These are phyloP conservation scores for Phenganax marumi DNA, from an alignment of 92 coral and sea anemone species.

Conservation along the genomic window DNA sequence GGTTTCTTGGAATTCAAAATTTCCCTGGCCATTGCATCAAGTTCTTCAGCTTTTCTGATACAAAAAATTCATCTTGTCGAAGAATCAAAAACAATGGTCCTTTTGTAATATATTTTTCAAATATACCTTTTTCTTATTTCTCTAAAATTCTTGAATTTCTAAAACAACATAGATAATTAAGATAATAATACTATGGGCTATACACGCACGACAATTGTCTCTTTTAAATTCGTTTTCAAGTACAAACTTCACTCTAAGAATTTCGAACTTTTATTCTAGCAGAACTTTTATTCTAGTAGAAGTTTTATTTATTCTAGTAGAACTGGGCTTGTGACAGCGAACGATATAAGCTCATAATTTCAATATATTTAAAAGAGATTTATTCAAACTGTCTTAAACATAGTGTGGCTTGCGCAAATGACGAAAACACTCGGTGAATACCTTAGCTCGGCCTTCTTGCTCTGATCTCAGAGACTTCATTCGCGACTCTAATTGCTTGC, in stretches of 20 bases:
- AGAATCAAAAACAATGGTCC: neutral
- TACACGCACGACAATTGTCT: constrained; percentile 4
- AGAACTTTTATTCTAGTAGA: too few relatives aligned
- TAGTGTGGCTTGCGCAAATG: neutral
- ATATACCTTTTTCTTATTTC: constrained; percentile 66
- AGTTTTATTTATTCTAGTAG: too few relatives aligned
- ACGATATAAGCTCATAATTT: too few relatives aligned
- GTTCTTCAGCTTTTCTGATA: constrained; percentile 59
- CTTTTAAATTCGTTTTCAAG: constrained; percentile 22
- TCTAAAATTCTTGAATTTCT: constrained; percentile 66
- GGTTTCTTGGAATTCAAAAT: constrained; percentile 48
- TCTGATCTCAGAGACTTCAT: constrained; percentile 78
- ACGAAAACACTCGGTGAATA: neutral
- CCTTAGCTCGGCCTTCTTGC: constrained; percentile 84
- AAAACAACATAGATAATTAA: neutral
- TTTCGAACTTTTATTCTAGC: too few relatives aligned
- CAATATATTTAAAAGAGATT: neutral
- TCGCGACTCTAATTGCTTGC: constrained; percentile 78
- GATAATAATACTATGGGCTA: neutral
- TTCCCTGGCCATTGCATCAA: constrained; percentile 63
- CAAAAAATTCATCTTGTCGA: neutral
- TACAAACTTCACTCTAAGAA: constrained; percentile 23
- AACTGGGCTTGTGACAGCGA: too few relatives aligned
- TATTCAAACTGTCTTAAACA: neutral
- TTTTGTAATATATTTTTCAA: neutral